Evolutionary conservation across 2,888 invertebrate genomes (phyloP), one percentile per base, ranked within the genome.

Genomic region (Hydropsyche betteni): DNA sequence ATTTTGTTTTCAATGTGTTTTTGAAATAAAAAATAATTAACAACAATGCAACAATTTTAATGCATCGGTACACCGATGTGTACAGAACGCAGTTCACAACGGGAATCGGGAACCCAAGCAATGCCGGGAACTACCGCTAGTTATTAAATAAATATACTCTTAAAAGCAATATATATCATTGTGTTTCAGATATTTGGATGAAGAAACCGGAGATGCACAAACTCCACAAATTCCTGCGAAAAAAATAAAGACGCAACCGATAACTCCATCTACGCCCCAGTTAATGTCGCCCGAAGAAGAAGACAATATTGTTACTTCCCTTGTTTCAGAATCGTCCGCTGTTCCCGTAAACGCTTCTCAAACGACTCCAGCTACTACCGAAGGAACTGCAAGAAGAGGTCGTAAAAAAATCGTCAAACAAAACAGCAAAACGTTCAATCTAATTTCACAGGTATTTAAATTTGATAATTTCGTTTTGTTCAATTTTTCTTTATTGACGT

Each of bases 121-220:
- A n/a, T n/a, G n/a, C n/a, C n/a, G n/a, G n/a, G n/a, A n/a, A n/a
- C n/a, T n/a, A n/a, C n/a, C n/a, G n/a, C n/a, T n/a, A n/a, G 12
- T 53, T 5, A 2, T 16, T 16, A 61, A 24, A 51, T 76, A 61
- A 68, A 74, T 50, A 77, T 76, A 72, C 64, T 70, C 69, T 53
- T 12, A 16, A 10, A 14, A 52, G 8, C 24, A 52, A 55, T 64
- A 34, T 6, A 16, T 14, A 34, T 8, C 33, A 72, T 24, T 44
- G 53, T 50, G 34, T 74, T 70, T 5, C 79, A 88, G 88, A 77
- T 88, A 86, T 72, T 84, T 87, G 74, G 87, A 88, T 76, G 88
- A 88, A 73, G 86, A 87, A n/a, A 84, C 84, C 0, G 87, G 86
- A 74, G 87, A 87, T 0, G 85, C 84, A 24, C 74, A 85, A 0